These are phyloP conservation scores for Nerophis ophidion DNA, from an alignment of 2,113 vertebrate species.

Conservation along the genomic window DNA sequence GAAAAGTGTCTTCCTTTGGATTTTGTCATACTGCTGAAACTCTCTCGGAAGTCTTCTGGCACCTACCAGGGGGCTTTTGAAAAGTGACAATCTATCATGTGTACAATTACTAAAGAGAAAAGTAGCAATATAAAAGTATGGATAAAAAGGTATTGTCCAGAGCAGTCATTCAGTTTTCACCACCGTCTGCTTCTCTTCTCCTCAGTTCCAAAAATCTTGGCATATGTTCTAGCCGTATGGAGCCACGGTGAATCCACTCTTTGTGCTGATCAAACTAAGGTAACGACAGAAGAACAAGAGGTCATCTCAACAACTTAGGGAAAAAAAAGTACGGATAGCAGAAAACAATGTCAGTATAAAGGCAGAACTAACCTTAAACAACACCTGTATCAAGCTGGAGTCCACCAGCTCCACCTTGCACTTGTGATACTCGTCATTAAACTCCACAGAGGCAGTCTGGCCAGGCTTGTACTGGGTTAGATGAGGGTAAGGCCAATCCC, in stretches of 20 bases:
- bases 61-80: no score
- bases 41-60: no score
- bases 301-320: background rate
- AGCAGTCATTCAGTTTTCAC: background rate
- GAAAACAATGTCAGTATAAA: background rate
- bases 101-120: background rate
- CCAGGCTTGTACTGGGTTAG: conserved; percentile 80
- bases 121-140: background rate
- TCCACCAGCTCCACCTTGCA: conserved; percentile 83
- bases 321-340: background rate
- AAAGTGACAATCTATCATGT: background rate
- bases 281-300: background rate
- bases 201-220: conserved; percentile 49
- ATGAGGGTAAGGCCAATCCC: conserved; percentile 82
- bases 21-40: no score
- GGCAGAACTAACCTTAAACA: conserved; percentile 65
- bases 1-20: no score
- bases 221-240: conserved; percentile 84
- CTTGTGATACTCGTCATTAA: conserved; percentile 80
- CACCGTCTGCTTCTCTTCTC: background rate
- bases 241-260: conserved; percentile 91
- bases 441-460: conserved; percentile 78
- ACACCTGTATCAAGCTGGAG: conserved; percentile 83
- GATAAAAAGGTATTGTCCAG: background rate
- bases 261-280: conserved; percentile 78